Percentiles rank a stretch among this genome's conserved stretches.
These are phyloP conservation scores for Tineola bisselliella DNA, from an alignment of 2,888 invertebrate species.

Conservation along the genomic window DNA sequence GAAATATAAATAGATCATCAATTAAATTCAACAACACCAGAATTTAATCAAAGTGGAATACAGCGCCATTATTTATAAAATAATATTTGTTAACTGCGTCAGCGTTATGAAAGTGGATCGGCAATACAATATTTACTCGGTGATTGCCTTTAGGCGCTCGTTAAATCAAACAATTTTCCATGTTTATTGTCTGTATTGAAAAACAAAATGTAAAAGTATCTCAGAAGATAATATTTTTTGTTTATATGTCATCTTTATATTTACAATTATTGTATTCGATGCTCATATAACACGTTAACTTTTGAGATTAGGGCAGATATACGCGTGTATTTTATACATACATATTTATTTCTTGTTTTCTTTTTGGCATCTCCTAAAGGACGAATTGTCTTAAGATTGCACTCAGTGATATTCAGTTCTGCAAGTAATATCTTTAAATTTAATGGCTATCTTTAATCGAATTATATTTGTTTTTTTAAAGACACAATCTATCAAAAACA, in stretches of 20 bases:
- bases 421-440: no score
- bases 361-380: no score
- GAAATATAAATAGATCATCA: not conserved
- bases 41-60: constrained; percentile 1
- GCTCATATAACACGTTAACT: no score
- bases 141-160: constrained; percentile 28
- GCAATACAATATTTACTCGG: constrained; percentile 24
- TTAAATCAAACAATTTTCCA: constrained; percentile 27
- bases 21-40: not conserved
- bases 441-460: no score
- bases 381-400: no score
- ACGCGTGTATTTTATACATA: no score
- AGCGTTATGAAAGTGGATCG: constrained; percentile 13
- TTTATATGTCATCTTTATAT: not conserved
- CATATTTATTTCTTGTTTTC: no score
- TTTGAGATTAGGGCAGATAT: no score
- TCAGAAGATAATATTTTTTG: constrained; percentile 16
- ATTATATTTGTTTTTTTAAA: no score
- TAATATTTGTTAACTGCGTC: constrained; percentile 18
- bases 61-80: constrained; percentile 21
- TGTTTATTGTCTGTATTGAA: constrained; percentile 21
- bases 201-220: constrained; percentile 1
- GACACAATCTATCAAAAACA: no score
- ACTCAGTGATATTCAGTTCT: no score
- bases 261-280: not conserved